These are phyloP conservation scores for Petroica traversi DNA, from an alignment of 2,113 vertebrate species.

Conservation along the genomic window DNA sequence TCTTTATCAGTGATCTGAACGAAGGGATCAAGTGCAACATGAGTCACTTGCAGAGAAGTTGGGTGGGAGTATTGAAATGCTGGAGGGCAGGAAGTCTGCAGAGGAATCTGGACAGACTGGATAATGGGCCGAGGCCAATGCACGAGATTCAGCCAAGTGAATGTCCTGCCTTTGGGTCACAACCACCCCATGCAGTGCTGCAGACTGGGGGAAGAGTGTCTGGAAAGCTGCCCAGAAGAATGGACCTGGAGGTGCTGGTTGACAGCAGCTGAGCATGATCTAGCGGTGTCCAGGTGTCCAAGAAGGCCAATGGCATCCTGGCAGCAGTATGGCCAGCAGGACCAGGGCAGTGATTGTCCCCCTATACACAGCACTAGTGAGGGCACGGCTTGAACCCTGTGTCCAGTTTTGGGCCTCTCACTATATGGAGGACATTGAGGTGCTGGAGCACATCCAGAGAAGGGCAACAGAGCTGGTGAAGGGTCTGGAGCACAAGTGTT, in stretches of 20 bases:
- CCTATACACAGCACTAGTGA: not conserved
- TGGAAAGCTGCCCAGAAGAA: not conserved
- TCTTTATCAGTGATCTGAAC: not conserved
- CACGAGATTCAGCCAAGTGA: not conserved
- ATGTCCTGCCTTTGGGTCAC: not conserved
- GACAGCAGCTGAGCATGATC: not conserved
- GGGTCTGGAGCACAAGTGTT: not conserved
- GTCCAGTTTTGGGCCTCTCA: not conserved
- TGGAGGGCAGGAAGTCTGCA: not conserved
- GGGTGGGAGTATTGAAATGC: not conserved
- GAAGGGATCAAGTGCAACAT: not conserved
- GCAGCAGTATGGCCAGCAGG: not conserved
- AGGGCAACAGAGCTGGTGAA: rapidly evolving
- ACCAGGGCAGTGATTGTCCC: not conserved
- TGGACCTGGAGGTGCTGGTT: not conserved
- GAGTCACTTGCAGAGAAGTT: not conserved
- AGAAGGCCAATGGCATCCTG: not conserved
- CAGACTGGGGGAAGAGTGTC: not conserved
- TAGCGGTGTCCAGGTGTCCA: not conserved
- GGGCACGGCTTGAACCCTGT: not conserved
- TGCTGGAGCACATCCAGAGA: not conserved
- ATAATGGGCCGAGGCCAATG: not conserved
- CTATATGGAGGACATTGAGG: no score
- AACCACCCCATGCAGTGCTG: rapidly evolving
- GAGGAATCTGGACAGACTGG: not conserved